A percentile compares a stretch with the other conserved stretches of the same genome.
Conservation (phyloP, 2,888 invertebrate genomes). For the Drosophila tripunctata region DNA sequence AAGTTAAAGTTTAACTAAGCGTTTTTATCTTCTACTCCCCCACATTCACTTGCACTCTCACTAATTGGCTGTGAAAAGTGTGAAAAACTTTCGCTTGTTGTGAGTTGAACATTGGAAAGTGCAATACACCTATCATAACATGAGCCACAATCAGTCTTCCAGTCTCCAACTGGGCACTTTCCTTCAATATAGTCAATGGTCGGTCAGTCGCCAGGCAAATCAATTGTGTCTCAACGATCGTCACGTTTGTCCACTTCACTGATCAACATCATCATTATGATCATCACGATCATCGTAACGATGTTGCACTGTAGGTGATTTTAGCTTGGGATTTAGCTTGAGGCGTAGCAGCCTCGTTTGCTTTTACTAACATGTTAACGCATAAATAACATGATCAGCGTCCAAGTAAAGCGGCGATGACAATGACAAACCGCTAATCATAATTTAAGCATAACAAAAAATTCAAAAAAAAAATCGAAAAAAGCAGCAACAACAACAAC, state of each 20-base stretch:
- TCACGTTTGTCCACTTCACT: conserved; percentile 64
- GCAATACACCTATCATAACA: conserved; percentile 37
- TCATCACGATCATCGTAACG: conserved; percentile 15
- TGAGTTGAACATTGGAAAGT: conserved; percentile 43
- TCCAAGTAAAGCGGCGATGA: conserved; percentile 38
- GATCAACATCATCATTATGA: neutral
- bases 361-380: conserved; percentile 43
- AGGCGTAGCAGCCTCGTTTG: conserved; percentile 27
- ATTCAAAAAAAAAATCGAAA: conserved; percentile 21
- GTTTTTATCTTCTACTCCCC: conserved; percentile 26
- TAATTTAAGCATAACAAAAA: conserved; percentile 70
- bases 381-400: conserved; percentile 49
- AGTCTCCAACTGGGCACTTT: conserved; percentile 43
- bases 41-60: conserved; percentile 23
- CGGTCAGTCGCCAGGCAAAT: conserved; percentile 55
- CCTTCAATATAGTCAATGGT: conserved; percentile 15
- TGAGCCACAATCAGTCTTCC: conserved; percentile 25
- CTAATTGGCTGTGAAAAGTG: conserved; percentile 53
- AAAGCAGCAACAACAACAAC: conserved; percentile 13
- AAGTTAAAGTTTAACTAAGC: neutral
- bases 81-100: conserved; percentile 61
- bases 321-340: conserved; percentile 3
- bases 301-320: conserved; percentile 14
- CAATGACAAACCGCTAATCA: conserved; percentile 74
- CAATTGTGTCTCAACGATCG: conserved; percentile 55